Conservation (phyloP, 2,888 invertebrate genomes). For the Dryobotodes eremita region DNA sequence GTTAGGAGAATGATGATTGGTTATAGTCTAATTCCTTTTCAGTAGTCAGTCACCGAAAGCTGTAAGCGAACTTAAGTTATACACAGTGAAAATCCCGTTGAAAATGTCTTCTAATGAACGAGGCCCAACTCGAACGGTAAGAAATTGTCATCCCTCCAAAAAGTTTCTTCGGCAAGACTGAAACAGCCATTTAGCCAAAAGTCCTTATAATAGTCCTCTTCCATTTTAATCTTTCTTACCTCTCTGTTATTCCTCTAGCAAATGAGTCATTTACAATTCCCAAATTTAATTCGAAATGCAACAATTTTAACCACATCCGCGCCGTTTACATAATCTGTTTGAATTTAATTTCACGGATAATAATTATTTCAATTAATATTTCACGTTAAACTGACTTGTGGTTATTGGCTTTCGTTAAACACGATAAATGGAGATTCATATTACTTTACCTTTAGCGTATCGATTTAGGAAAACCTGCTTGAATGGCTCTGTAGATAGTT, state of each 20-base stretch:
- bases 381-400: conserved; percentile 50
- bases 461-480: not conserved
- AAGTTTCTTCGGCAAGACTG: conserved; percentile 32
- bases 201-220: conserved; percentile 11
- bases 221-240: conserved; percentile 37
- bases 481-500: not conserved
- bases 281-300: conserved; percentile 64
- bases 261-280: conserved; percentile 57
- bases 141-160: conserved; percentile 28
- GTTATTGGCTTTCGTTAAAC: conserved; percentile 40
- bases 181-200: conserved; percentile 30
- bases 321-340: conserved; percentile 68
- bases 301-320: conserved; percentile 54
- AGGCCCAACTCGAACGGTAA: conserved; percentile 16
- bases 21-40: not conserved
- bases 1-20: not conserved
- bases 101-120: conserved; percentile 5
- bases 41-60: not conserved
- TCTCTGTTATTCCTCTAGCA: conserved; percentile 2
- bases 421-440: conserved; percentile 22
- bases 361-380: conserved; percentile 61
- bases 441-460: not conserved
- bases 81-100: not conserved
- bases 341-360: conserved; percentile 54
- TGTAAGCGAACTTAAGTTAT: not conserved